Conservation (phyloP, 2,888 invertebrate genomes). For the Nemotelus pantherinus region DNA sequence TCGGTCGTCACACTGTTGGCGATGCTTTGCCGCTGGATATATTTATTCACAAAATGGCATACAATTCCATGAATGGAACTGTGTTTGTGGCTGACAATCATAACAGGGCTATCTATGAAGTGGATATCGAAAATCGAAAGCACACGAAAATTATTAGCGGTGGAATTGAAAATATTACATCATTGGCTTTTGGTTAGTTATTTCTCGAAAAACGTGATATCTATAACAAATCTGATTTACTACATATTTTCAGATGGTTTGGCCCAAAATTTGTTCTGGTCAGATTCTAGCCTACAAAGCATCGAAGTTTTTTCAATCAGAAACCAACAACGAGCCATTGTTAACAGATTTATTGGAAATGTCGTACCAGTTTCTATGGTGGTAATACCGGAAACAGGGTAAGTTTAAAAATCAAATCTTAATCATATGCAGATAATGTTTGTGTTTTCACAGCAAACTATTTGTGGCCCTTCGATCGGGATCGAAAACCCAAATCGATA, state of each 20-base stretch:
- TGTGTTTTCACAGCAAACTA: constrained; percentile 68
- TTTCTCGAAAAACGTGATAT: not conserved
- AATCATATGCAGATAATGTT: too few relatives aligned
- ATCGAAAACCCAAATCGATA: constrained; percentile 71
- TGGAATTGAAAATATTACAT: constrained; percentile 67
- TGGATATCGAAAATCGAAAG: constrained; percentile 58
- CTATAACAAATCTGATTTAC: not conserved
- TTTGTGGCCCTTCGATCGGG: constrained; percentile 69
- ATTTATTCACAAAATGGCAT: constrained; percentile 74
- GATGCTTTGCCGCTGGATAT: constrained; percentile 65
- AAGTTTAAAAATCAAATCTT: constrained; percentile 35
- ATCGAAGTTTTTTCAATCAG: constrained; percentile 75
- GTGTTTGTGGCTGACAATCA: constrained; percentile 67
- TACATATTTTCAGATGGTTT: constrained; percentile 69
- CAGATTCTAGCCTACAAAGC: constrained; percentile 71
- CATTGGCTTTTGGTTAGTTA: constrained; percentile 69
- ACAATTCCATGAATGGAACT: constrained; percentile 69
- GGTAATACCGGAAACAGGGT: constrained; percentile 66
- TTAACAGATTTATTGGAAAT: constrained; percentile 69
- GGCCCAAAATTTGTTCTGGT: constrained; percentile 78
- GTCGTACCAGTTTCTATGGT: constrained; percentile 77
- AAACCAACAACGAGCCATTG: constrained; percentile 69
- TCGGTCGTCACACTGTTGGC: constrained; percentile 73
- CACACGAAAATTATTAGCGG: constrained; percentile 60
- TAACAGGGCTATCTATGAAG: constrained; percentile 64